Evolutionary conservation across 2,888 invertebrate genomes (phyloP), one percentile per base, ranked within the genome.

Genomic region (Caenorhabditis virilis): DNA sequence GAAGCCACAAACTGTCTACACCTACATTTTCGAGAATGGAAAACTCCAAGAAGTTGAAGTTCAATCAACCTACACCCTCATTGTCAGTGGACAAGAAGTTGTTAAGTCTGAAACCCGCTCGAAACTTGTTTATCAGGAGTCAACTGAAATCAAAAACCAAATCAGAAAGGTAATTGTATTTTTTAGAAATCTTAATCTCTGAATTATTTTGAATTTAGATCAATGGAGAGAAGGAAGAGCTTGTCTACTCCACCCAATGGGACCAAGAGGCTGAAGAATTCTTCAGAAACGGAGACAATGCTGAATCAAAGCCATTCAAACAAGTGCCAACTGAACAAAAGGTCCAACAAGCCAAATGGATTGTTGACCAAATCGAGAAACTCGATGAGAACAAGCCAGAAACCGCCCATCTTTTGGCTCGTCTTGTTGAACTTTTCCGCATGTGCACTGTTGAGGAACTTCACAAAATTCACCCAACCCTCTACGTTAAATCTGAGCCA

Each of bases 231-330:
- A 65, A 62, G 56, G 73, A 78, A 43, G 59, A 64, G 16, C 61
- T 79, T 30, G 47, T 79, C 35, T 76, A 74, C 67, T 68, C 66
- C 27, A 53, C 48, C 33, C 66, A 63, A 26, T 70, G 65, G 62
- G 78, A 74, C 36, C 35, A 58, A 42, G 42, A 54, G n/a, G 69
- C 72, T 50, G 72, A 76, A 57, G 61, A 72, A 27, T 80, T 78
- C 69, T 76, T 68, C 59, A 72, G 71, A 65, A 35, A 61, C 42
- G 79, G 79, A 55, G 77, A 77, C 60, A 53, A 54, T 33, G 47
- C n/a, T 23, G 46, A 50, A 36, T 53, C 39, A 22, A 45, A 54
- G 26, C 61, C 62, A 57, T 59, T 59, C 48, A 26, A 53, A 26
- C 43, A 59, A 9, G 38, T 50, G 41, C 35, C 58, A 6, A 54